Evolutionary conservation across 2,888 invertebrate genomes (phyloP), one percentile per base, ranked within the genome.

Genomic region (Thumatha senex): DNA sequence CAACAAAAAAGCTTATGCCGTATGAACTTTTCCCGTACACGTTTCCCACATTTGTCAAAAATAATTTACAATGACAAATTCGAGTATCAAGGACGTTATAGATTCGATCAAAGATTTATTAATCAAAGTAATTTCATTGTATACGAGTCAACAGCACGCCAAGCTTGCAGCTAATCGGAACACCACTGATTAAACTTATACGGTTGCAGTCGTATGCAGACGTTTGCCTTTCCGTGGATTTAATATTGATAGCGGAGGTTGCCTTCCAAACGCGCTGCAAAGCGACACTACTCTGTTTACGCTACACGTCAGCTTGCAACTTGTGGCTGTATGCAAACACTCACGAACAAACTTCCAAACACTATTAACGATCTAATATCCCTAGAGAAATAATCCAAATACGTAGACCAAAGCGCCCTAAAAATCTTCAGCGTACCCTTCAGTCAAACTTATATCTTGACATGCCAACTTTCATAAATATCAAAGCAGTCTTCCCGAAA

Each of bases 401-500:
- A 59, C 60, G 53, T 42, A 64, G 70, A 70, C 73, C 69, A 66
- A 35, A 34, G 35, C 35, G 24, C 73, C 71, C 67, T 72, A 59
- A 70, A 76, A 82, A 80, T 78, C 72, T 76, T 72, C 73, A 69
- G 61, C 67, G 67, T 73, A 80, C 82, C 84, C 81, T 82, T 86
- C 84, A 84, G 73, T 86, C 84, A 84, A 81, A 80, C 75, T 73
- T 76, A 77, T 70, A 74, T 72, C 76, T 74, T 76, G 74, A 76
- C 79, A 81, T 84, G 82, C 78, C 84, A 82, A 72, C 79, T 84
- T 86, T 86, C 86, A 91, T 91, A 88, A 90, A 91, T 91, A 90
- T 86, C 86, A 86, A 80, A 91, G 86, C 84, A 86, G 86, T 68
- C 73, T 75, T 70, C 75, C 58, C 78, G 76, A 84, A 88, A 88